These are phyloP conservation scores for Manis pentadactyla DNA, from an alignment of 2,797 vertebrate genomes.

Conservation along the genomic window DNA sequence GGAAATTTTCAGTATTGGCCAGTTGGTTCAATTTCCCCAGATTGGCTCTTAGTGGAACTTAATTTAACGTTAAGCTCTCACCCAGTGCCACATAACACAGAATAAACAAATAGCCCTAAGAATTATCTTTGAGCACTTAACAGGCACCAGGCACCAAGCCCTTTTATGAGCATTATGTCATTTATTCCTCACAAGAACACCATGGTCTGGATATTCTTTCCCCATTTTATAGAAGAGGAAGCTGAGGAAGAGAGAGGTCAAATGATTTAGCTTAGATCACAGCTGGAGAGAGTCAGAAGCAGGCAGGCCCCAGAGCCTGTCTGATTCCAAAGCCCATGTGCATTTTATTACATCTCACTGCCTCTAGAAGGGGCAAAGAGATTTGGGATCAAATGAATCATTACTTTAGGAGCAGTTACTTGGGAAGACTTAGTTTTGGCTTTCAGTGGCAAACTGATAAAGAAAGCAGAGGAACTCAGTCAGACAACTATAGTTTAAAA, in stretches of 20 bases:
- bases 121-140: neutral
- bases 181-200: neutral
- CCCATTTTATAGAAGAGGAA: conserved; percentile 1
- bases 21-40: neutral
- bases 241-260: neutral
- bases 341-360: neutral
- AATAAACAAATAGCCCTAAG: neutral
- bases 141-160: neutral
- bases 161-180: neutral
- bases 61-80: neutral
- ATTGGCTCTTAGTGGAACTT: neutral
- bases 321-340: neutral
- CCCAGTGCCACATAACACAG: neutral
- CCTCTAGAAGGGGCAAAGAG: neutral
- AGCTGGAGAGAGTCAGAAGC: neutral
- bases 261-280: neutral
- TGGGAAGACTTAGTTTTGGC: conserved; percentile 21
- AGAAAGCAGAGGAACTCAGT: neutral
- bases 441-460: conserved; percentile 37
- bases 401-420: neutral
- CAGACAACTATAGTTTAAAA: neutral
- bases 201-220: neutral
- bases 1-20: neutral
- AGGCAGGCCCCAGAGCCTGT: neutral
- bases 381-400: neutral